Evolutionary conservation across 2,113 vertebrate genomes (phyloP).

Genomic region (Osmerus mordax): DNA sequence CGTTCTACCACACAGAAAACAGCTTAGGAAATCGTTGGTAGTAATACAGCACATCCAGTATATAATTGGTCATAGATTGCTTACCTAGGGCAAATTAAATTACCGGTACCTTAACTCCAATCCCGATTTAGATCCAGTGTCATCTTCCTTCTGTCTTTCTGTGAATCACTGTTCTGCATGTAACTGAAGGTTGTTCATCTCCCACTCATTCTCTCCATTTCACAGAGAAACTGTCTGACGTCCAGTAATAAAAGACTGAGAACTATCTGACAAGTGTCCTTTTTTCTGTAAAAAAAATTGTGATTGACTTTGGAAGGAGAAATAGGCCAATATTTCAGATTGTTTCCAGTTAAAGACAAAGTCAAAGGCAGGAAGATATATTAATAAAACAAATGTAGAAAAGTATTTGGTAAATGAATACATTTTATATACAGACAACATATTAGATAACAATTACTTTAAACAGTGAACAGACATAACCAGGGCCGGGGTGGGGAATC

Average conservation of each 20-base stretch:
- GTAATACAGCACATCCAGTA: constrained; percentile 1
- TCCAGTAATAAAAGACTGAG: constrained; percentile 59
- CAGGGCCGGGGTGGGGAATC: no score
- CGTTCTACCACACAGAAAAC: background rate
- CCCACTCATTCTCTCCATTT: constrained; percentile 47
- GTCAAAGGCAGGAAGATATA: no score
- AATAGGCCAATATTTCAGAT: no score
- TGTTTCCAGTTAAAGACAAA: no score
- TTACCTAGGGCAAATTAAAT: constrained; percentile 58
- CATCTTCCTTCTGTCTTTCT: constrained; percentile 45
- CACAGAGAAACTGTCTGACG: constrained; percentile 43
- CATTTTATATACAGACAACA: no score
- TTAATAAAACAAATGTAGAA: no score
- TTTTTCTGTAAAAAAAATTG: constrained; percentile 16
- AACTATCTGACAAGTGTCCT: constrained; percentile 35
- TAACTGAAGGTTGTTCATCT: constrained; percentile 63
- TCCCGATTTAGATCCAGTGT: constrained; percentile 40
- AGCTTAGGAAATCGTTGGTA: constrained; percentile 2
- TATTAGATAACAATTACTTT: no score
- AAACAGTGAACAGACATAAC: no score
- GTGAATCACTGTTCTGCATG: constrained; percentile 68
- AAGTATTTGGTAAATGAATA: no score
- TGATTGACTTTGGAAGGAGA: no score
- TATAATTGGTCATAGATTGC: constrained; percentile 47
- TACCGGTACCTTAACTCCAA: constrained; percentile 33